Evolutionary conservation across 2,888 invertebrate species (phyloP).

Genomic region (Synergus itoensis): DNA sequence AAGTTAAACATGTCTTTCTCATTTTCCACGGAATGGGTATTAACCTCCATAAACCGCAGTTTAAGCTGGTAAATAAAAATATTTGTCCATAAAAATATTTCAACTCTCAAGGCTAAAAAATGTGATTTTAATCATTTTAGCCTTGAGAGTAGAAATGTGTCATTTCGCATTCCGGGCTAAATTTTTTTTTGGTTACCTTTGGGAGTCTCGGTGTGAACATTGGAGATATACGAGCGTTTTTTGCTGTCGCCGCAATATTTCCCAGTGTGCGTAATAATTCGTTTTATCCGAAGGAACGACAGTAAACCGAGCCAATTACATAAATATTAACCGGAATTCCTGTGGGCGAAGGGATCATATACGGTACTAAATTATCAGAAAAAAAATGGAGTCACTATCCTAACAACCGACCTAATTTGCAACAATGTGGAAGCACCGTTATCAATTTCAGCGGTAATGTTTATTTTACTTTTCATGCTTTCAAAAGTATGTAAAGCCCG

Average conservation of each 20-base stretch:
- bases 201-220: slow-evolving; percentile 8
- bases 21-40: not conserved
- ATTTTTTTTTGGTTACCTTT: not conserved
- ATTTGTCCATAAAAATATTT: not conserved
- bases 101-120: slow-evolving; percentile 26
- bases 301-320: not conserved
- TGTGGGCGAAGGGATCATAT: not conserved
- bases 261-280: not conserved
- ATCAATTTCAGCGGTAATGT: not conserved
- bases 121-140: slow-evolving; percentile 20
- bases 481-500: no score
- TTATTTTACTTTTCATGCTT: no score
- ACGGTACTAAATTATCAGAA: no score
- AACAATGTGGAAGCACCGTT: not conserved
- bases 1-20: not conserved
- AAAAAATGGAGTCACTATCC: no score
- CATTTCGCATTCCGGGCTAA: slow-evolving; percentile 12
- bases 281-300: not conserved
- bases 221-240: slow-evolving; percentile 15
- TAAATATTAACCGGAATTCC: not conserved
- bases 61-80: slow-evolving; percentile 18
- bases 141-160: slow-evolving; percentile 22
- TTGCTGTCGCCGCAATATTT: not conserved
- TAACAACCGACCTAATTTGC: no score
- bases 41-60: not conserved